Conservation (phyloP, 2,113 vertebrate genomes). For the Bagarius yarrelli region DNA sequence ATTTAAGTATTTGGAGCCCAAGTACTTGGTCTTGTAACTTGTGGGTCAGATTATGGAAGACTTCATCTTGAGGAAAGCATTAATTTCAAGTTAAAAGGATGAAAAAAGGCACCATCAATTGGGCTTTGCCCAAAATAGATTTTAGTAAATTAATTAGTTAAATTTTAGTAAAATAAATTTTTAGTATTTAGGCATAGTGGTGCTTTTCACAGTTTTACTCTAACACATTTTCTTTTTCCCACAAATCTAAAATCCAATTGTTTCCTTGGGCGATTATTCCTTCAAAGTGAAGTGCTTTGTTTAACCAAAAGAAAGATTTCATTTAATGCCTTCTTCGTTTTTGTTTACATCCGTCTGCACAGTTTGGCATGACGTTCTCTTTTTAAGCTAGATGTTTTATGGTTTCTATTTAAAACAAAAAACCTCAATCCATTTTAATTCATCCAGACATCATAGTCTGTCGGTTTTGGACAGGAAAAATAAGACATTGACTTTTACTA, state of each 20-base stretch:
- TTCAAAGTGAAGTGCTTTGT: background rate
- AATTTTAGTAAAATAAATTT: too few relatives aligned
- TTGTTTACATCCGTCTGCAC: background rate
- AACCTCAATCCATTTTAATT: constrained; percentile 18
- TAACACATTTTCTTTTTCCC: too few relatives aligned
- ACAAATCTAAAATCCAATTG: background rate
- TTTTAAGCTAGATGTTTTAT: constrained; percentile 12
- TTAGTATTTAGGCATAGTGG: background rate
- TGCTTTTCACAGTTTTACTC: background rate
- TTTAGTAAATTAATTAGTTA: background rate
- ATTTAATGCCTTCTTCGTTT: background rate
- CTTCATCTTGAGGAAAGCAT: background rate
- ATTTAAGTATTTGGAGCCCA: too few relatives aligned
- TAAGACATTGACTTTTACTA: background rate
- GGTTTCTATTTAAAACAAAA: constrained; percentile 7
- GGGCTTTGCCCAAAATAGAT: background rate
- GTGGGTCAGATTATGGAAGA: background rate
- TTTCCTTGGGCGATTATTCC: background rate
- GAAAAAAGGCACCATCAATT: background rate
- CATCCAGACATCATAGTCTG: constrained; percentile 1
- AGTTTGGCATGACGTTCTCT: background rate
- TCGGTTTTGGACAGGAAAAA: constrained; percentile 11
- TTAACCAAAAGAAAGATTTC: background rate
- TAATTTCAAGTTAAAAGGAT: background rate
- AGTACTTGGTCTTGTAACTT: background rate